Evolutionary conservation across 2,888 invertebrate species (phyloP).

Genomic region (Scaptomyza cyrtandrae): DNA sequence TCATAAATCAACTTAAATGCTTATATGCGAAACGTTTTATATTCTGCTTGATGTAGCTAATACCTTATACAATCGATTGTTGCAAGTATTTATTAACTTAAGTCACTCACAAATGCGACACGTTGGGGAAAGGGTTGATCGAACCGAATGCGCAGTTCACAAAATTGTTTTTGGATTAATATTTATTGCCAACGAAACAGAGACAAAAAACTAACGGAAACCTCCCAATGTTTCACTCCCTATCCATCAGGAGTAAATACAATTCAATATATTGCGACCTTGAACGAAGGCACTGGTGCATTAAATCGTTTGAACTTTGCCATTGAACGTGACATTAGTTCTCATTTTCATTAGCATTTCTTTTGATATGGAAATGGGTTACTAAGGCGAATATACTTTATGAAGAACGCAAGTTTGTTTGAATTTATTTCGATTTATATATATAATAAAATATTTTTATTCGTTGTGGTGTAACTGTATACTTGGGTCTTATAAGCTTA

Average conservation of each 20-base stretch:
- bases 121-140: constrained; percentile 20
- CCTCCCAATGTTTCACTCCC: constrained; percentile 7
- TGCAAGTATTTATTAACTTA: constrained; percentile 10
- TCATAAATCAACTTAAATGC: constrained; percentile 45
- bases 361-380: constrained; percentile 50
- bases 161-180: constrained; percentile 45
- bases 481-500: background rate
- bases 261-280: constrained; percentile 27
- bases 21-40: constrained; percentile 14
- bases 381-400: background rate
- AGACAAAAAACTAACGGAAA: constrained; percentile 26
- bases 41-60: background rate
- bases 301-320: constrained; percentile 12
- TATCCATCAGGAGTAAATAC: constrained; percentile 26
- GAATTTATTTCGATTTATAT: constrained; percentile 1
- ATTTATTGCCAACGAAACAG: constrained; percentile 24
- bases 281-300: constrained; percentile 29
- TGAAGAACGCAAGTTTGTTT: constrained; percentile 3
- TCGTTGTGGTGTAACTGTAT: background rate
- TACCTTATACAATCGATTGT: constrained; percentile 5
- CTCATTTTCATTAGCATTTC: constrained; percentile 31
- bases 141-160: constrained; percentile 32
- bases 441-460: constrained; percentile 1
- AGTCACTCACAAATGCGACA: constrained; percentile 25
- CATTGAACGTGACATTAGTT: constrained; percentile 8